Percentiles rank a stretch among this genome's conserved stretches.
phyloP scores from a whole-genome alignment of 2,888 invertebrate species.

The Drosophila bunnanda region DNA sequence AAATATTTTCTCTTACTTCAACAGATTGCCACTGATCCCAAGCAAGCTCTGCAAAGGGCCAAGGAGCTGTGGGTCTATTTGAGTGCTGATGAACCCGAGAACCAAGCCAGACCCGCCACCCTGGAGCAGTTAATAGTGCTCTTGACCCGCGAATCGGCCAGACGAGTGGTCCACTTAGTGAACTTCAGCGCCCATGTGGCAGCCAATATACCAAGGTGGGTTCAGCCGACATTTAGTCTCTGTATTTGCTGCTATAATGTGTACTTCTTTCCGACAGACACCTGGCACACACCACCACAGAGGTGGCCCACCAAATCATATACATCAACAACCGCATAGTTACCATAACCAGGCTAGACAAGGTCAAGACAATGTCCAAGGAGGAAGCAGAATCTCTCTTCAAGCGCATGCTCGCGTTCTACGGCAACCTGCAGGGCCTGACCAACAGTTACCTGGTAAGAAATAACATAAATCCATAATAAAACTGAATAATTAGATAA shows the following conservation, averaged over 20 bases:
- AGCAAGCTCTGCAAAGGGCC: constrained; percentile 89
- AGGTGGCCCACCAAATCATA: constrained; percentile 87
- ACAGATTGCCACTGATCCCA: constrained; percentile 92
- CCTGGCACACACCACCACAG: constrained; percentile 85
- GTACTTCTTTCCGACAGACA: constrained; percentile 82
- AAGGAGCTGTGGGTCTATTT: constrained; percentile 89
- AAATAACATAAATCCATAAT: background rate
- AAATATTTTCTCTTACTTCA: background rate
- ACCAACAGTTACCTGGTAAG: constrained; percentile 81
- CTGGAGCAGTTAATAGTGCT: constrained; percentile 91
- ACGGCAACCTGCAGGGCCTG: constrained; percentile 77
- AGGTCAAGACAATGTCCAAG: constrained; percentile 85
- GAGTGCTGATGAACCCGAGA: constrained; percentile 92
- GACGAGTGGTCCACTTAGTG: constrained; percentile 91
- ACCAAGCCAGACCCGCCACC: constrained; percentile 92
- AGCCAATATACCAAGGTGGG: constrained; percentile 87
- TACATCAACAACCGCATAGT: constrained; percentile 87
- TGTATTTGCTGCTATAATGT: background rate
- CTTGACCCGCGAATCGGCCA: constrained; percentile 90
- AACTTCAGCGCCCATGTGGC: constrained; percentile 88
- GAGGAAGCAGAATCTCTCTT: constrained; percentile 85
- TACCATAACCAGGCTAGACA: constrained; percentile 88
- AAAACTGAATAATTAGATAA: background rate
- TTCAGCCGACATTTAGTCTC: accelerated
- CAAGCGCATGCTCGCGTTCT: constrained; percentile 78